Percentiles rank a stretch among this genome's conserved stretches.
Conservation (phyloP, 2,888 invertebrate genomes). For the Drosophila mimica region DNA sequence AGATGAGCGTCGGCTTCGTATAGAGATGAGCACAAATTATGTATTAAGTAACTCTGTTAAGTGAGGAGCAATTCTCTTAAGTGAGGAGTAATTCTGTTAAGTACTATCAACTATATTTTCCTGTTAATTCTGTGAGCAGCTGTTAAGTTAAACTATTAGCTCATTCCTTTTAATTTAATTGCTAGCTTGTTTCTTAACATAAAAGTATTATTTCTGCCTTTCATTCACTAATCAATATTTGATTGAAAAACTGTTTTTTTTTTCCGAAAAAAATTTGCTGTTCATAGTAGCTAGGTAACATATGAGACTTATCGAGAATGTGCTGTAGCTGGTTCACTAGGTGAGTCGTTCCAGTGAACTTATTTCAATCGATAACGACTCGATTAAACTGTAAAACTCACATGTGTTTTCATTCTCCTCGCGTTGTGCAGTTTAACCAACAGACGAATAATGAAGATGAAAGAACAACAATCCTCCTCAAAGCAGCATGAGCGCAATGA, state of each 20-base stretch:
- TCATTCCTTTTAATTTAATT: background rate
- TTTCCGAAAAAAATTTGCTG: background rate
- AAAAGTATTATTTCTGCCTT: background rate
- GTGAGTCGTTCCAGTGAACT: slow-evolving; percentile 5
- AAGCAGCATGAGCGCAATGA: slow-evolving; percentile 87
- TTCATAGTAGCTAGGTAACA: background rate
- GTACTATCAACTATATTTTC: background rate
- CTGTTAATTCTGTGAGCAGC: background rate
- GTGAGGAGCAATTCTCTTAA: slow-evolving; percentile 18
- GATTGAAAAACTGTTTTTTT: background rate
- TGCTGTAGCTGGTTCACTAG: slow-evolving; percentile 5
- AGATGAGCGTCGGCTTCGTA: background rate
- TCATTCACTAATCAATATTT: background rate
- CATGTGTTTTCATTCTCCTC: slow-evolving; percentile 46
- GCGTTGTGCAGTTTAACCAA: slow-evolving; percentile 52
- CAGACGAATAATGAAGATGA: slow-evolving; percentile 66
- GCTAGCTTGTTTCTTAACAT: background rate
- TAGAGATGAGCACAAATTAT: background rate
- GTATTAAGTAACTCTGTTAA: slow-evolving; percentile 23
- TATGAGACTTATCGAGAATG: slow-evolving; percentile 4
- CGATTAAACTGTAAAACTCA: slow-evolving; percentile 27
- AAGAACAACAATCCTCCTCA: slow-evolving; percentile 76
- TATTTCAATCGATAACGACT: background rate
- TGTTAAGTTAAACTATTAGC: background rate
- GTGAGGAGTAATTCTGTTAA: slow-evolving; percentile 19